These are phyloP conservation scores for Drosophila gunungcola DNA, from an alignment of 1,140 invertebrate species.

Conservation along the genomic window DNA sequence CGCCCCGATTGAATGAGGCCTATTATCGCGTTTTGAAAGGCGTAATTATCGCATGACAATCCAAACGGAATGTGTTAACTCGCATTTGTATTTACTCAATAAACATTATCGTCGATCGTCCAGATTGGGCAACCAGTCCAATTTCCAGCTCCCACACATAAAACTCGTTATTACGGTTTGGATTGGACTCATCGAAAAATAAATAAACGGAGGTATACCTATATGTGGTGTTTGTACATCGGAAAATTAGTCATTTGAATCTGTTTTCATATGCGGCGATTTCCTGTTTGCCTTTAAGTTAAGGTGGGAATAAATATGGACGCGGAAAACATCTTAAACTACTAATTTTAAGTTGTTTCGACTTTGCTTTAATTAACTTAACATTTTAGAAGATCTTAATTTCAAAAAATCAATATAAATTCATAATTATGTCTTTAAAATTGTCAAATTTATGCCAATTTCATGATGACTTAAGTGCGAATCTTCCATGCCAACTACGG, in stretches of 20 bases:
- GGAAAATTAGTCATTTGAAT: conserved; percentile 45
- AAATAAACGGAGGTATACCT: neutral
- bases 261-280: conserved; percentile 7
- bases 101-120: conserved; percentile 51
- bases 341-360: too few species aligned
- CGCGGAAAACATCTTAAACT: too few species aligned
- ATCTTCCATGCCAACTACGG: too few species aligned
- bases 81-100: conserved; percentile 54
- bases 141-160: conserved; percentile 46
- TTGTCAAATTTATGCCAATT: too few species aligned
- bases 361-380: too few species aligned
- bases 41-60: conserved; percentile 80
- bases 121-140: conserved; percentile 34
- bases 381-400: too few species aligned
- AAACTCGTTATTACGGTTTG: neutral
- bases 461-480: neutral
- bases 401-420: too few species aligned
- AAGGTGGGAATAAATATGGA: neutral
- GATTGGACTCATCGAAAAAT: conserved; percentile 30
- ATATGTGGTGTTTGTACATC: conserved; percentile 14
- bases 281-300: conserved; percentile 24
- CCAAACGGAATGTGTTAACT: conserved; percentile 62
- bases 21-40: conserved; percentile 78
- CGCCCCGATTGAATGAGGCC: conserved; percentile 66
- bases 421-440: too few species aligned